Conservation (phyloP, 2,888 invertebrate genomes). For the Coremacera marginata region DNA sequence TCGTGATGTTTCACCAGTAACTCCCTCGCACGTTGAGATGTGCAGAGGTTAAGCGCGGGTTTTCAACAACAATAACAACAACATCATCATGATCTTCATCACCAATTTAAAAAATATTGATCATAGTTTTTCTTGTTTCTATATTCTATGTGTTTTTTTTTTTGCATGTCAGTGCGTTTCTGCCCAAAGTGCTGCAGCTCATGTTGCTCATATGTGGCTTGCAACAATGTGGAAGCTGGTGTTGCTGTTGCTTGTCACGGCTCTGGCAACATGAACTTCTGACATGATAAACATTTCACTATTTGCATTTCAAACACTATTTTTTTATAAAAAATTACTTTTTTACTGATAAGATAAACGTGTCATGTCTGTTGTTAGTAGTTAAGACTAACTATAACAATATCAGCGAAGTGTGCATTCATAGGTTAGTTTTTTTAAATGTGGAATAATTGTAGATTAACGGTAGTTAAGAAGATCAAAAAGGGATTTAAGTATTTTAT, state of each 20-base stretch:
- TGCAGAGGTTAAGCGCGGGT: constrained; percentile 24
- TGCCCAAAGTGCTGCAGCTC: not conserved
- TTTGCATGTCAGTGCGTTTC: not conserved
- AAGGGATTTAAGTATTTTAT: too few species aligned
- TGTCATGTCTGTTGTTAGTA: not conserved
- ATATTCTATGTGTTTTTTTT: too few species aligned
- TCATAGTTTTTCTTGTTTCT: too few species aligned
- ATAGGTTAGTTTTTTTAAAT: too few species aligned
- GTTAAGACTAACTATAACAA: not conserved
- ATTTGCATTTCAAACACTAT: not conserved
- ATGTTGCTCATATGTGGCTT: not conserved
- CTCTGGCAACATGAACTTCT: constrained; percentile 12
- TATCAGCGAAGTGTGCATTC: too few species aligned
- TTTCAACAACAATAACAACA: not conserved
- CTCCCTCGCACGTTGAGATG: constrained; percentile 34
- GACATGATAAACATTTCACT: constrained; percentile 8
- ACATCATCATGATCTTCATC: not conserved
- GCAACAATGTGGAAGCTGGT: constrained; percentile 22
- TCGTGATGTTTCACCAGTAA: constrained; percentile 16
- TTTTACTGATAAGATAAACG: constrained; percentile 2
- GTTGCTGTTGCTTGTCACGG: constrained; percentile 23
- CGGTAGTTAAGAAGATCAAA: too few species aligned
- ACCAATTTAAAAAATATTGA: not conserved
- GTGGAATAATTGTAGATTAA: too few species aligned
- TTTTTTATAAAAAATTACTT: not conserved